A percentile compares a stretch with the other conserved stretches of the same genome.
Evolutionary conservation across 2,797 vertebrate species (phyloP).

Genomic region (Oophaga sylvatica): DNA sequence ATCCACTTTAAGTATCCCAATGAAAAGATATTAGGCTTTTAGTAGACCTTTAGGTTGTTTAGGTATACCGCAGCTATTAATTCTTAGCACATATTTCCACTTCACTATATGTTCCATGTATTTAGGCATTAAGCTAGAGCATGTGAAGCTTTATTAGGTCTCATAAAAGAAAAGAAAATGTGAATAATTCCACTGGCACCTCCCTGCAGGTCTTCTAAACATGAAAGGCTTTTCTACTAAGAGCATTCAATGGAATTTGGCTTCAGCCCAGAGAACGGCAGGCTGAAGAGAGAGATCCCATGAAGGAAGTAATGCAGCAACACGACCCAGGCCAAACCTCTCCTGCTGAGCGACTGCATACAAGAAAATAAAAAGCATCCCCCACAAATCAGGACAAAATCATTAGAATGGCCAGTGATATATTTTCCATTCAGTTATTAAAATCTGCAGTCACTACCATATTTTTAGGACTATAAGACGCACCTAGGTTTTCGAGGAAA

Average conservation of each 20-base stretch:
- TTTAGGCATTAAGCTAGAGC: constrained; percentile 1
- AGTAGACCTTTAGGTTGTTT: not conserved
- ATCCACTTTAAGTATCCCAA: too few species aligned
- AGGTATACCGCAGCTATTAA: not conserved
- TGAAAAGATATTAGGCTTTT: not conserved
- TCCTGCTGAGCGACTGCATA: constrained; percentile 30
- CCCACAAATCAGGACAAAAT: too few species aligned
- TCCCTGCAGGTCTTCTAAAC: constrained; percentile 8
- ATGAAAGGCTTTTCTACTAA: constrained; percentile 35
- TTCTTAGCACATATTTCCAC: constrained; percentile 3
- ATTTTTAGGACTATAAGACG: too few species aligned
- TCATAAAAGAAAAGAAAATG: not conserved
- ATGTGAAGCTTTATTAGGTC: not conserved
- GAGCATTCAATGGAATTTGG: constrained; percentile 43
- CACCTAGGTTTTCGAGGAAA: too few species aligned
- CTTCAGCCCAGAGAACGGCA: constrained; percentile 40
- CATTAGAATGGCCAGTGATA: not conserved
- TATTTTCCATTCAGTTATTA: not conserved
- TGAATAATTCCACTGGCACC: not conserved
- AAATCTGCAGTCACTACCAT: not conserved
- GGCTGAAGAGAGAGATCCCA: constrained; percentile 16
- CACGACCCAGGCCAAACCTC: not conserved
- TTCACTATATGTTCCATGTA: constrained; percentile 1
- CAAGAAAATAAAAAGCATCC: not conserved
- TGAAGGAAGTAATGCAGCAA: not conserved